Conservation (phyloP, 2,113 vertebrate species). For the Notothenia rossii region DNA sequence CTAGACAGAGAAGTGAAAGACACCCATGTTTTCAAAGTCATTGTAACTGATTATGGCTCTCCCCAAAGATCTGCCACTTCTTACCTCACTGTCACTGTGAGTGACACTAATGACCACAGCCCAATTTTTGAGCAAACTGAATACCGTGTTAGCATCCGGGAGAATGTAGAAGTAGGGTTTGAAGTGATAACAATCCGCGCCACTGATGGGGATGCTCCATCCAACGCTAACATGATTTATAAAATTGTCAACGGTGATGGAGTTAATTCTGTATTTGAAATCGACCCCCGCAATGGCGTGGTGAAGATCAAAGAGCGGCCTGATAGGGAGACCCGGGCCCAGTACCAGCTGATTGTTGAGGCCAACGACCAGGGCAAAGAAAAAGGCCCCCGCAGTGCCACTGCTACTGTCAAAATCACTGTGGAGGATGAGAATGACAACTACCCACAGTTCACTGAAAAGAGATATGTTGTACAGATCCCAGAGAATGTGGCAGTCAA, state of each 20-base stretch:
- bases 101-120: constrained; percentile 94
- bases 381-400: constrained; percentile 90
- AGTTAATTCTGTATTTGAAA: constrained; percentile 89
- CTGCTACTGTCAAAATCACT: constrained; percentile 90
- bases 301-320: constrained; percentile 89
- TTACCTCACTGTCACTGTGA: constrained; percentile 92
- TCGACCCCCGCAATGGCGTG: constrained; percentile 91
- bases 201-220: constrained; percentile 92
- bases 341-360: constrained; percentile 93
- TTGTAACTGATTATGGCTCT: constrained; percentile 86
- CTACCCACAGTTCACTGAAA: constrained; percentile 95
- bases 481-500: constrained; percentile 91
- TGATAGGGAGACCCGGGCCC: constrained; percentile 89
- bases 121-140: constrained; percentile 94
- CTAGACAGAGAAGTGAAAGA: constrained; percentile 96
- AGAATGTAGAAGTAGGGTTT: constrained; percentile 94
- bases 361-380: constrained; percentile 96
- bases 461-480: constrained; percentile 92
- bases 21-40: constrained; percentile 94
- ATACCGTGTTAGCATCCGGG: constrained; percentile 91
- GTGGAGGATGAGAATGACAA: constrained; percentile 98
- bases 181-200: constrained; percentile 96
- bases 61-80: constrained; percentile 87
- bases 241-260: constrained; percentile 87
- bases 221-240: constrained; percentile 97